Evolutionary conservation across 2,797 vertebrate genomes (phyloP).

Genomic region (Taeniopygia guttata): DNA sequence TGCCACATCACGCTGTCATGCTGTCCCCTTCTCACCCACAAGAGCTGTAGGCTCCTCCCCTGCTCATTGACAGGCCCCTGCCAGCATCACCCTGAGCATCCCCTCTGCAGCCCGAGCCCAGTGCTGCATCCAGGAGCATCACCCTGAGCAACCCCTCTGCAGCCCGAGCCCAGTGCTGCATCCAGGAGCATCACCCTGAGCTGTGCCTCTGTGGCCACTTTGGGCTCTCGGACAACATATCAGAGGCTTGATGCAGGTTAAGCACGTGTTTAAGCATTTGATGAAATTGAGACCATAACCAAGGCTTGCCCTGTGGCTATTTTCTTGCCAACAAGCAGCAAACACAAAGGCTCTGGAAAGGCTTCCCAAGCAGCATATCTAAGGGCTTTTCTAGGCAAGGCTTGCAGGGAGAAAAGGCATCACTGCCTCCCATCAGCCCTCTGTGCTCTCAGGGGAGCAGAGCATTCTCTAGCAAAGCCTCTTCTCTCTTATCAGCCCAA

Average conservation of each 20-base stretch:
- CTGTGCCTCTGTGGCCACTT: neutral
- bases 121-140: neutral
- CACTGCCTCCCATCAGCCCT: neutral
- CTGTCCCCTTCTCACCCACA: neutral
- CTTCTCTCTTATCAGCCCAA: neutral
- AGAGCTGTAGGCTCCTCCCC: rapidly evolving
- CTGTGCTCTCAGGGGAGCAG: rapidly evolving
- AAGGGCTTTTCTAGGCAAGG: neutral
- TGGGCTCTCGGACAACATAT: neutral
- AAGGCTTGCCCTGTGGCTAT: neutral
- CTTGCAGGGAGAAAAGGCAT: neutral
- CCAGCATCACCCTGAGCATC: rapidly evolving
- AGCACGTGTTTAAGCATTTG: neutral
- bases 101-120: neutral
- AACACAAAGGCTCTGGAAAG: neutral
- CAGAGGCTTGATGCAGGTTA: neutral
- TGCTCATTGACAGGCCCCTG: neutral
- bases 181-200: neutral
- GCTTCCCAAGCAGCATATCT: neutral
- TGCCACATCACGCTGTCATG: rapidly evolving
- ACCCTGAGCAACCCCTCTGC: too few species aligned
- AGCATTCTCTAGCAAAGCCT: neutral
- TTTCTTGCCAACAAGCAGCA: neutral
- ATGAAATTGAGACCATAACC: neutral
- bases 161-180: rapidly evolving